Evolutionary conservation across 1,140 invertebrate species (phyloP).

Genomic region (Doryteuthis pealeii): DNA sequence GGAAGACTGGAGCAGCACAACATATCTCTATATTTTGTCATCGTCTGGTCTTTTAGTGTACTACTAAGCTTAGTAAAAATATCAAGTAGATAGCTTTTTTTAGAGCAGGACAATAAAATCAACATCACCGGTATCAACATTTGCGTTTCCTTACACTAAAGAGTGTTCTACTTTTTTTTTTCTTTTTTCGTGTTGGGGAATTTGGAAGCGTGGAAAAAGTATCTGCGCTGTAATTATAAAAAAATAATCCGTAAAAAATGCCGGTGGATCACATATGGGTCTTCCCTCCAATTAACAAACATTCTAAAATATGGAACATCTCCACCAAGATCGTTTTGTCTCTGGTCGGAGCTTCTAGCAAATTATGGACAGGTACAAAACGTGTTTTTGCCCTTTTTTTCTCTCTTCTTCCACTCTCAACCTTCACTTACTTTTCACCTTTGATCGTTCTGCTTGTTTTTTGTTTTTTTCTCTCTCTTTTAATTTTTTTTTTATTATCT

Average conservation of each 20-base stretch:
- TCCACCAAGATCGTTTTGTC: neutral
- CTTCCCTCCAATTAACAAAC: constrained; percentile 3
- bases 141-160: too few species aligned
- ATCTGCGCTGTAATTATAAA: too few species aligned
- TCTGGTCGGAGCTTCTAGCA: neutral
- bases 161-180: too few species aligned
- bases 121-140: too few species aligned
- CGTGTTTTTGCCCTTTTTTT: neutral
- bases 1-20: too few species aligned
- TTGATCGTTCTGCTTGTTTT: neutral
- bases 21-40: too few species aligned
- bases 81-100: too few species aligned
- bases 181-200: too few species aligned
- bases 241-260: neutral
- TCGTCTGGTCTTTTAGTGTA: too few species aligned
- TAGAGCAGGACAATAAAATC: too few species aligned
- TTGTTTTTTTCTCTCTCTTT: neutral
- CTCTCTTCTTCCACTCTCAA: neutral
- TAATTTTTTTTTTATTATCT: neutral
- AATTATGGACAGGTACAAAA: neutral
- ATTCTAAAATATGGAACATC: neutral
- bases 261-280: constrained; percentile 3
- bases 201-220: too few species aligned
- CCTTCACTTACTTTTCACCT: neutral
- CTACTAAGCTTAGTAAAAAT: too few species aligned